These are phyloP conservation scores for Gisinianus flammeolus DNA, from an alignment of 2,888 invertebrate species.

Conservation along the genomic window DNA sequence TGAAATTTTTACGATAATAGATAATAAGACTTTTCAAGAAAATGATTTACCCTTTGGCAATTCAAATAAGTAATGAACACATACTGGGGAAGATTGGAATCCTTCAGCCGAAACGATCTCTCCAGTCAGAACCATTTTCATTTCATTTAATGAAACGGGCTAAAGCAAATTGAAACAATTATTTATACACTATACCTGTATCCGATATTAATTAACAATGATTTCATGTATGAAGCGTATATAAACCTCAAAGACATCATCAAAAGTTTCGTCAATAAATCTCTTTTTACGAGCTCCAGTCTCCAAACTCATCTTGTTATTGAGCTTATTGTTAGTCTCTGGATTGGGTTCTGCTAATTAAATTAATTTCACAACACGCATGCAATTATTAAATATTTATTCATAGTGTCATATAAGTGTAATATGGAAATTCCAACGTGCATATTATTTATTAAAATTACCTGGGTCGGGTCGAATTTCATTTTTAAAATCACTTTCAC, in stretches of 20 bases:
- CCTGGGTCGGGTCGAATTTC: too few relatives aligned
- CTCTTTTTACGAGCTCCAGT: background rate
- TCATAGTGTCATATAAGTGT: too few relatives aligned
- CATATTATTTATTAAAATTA: too few relatives aligned
- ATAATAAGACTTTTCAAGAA: background rate
- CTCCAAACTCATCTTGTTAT: background rate
- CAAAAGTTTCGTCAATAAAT: slow-evolving; percentile 20
- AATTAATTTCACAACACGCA: too few relatives aligned
- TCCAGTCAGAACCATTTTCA: slow-evolving; percentile 49
- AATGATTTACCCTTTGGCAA: slow-evolving; percentile 50
- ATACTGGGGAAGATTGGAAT: slow-evolving; percentile 50
- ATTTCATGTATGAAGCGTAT: background rate
- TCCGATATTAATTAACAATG: background rate
- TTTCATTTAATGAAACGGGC: slow-evolving; percentile 46
- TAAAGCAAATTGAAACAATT: slow-evolving; percentile 10
- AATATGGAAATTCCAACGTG: too few relatives aligned
- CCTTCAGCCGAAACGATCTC: slow-evolving; percentile 54
- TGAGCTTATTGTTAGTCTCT: too few relatives aligned
- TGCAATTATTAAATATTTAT: too few relatives aligned
- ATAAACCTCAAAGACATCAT: slow-evolving; percentile 28
- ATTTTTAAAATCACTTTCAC: too few relatives aligned
- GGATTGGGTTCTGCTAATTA: too few relatives aligned
- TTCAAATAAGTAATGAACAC: slow-evolving; percentile 54
- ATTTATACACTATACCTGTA: background rate
- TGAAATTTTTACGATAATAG: background rate